Evolutionary conservation across 2,113 vertebrate species (phyloP).

Genomic region (Epinephelus cyanopodus): DNA sequence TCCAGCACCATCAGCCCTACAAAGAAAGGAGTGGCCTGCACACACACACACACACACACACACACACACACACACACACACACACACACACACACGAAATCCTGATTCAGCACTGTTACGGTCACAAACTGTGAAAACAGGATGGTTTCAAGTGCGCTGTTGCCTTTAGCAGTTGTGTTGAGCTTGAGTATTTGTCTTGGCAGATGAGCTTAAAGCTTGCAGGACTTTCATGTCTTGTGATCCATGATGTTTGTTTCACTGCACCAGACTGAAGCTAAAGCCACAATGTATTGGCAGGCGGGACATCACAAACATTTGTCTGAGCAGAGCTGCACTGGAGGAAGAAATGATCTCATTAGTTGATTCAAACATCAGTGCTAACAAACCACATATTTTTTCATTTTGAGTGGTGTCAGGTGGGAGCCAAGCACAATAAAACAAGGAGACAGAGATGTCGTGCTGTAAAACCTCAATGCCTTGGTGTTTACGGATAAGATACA

Average conservation of each 20-base stretch:
- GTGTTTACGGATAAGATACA: constrained; percentile 13
- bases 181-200: constrained; percentile 67
- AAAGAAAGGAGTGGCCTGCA: constrained; percentile 91
- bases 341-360: constrained; percentile 34
- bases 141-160: constrained; percentile 40
- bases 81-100: constrained; percentile 13
- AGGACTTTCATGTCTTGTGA: constrained; percentile 72
- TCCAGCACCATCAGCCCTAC: constrained; percentile 89
- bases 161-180: constrained; percentile 39
- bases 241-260: constrained; percentile 67
- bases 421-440: constrained; percentile 17
- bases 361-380: constrained; percentile 11
- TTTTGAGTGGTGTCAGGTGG: background rate
- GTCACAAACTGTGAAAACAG: constrained; percentile 51
- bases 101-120: constrained; percentile 49
- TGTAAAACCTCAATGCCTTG: background rate
- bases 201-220: constrained; percentile 46
- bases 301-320: constrained; percentile 62
- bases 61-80: constrained; percentile 53
- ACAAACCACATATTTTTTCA: constrained; percentile 19
- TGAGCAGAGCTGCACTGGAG: constrained; percentile 10
- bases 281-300: constrained; percentile 54
- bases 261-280: constrained; percentile 31
- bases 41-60: constrained; percentile 44
- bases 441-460: background rate